Evolutionary conservation across 1,140 invertebrate genomes (phyloP), one percentile per base, ranked within the genome.

Genomic region (Rhopalosiphum padi): DNA sequence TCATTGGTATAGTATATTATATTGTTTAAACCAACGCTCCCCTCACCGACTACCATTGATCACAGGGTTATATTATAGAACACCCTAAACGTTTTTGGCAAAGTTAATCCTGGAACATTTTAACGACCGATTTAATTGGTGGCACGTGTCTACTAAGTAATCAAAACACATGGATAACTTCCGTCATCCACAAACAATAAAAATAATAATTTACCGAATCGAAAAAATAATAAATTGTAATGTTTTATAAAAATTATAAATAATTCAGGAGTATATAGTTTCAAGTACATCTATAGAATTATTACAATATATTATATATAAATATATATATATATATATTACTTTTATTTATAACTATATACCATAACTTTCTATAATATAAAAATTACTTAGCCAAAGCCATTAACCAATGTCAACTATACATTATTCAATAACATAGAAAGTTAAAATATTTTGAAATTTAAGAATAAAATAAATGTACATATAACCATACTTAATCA

Each of bases 41-140:
- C 5, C 86, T 11, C 25, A 0, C 6, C 30, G 30, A 21, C 15
- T 48, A 41, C 18, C 60, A 77, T 87, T 43, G 43, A 30, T 37
- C 30, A 87, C 41, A 30, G 85, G 25, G 43, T 21, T n/a, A 43
- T 87, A 18, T n/a, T 48, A 48, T 35, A 21, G 43, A 46, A 87
- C 30, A n/a, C 43, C 18, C 46, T 87, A 87, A 87, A 87, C 86
- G 86, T 48, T 87, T 51, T 87, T 87, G 86, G 86, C 86, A 48
- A 87, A 87, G 25, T 48, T 35, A 48, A 48, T 48, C 43, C 46
- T n/a, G 85, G 43, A 46, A n/a, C 85, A 46, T 87, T 87, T 87
- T 87, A 48, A 87, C 86, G 46, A 46, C 46, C 86, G 15, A 51
- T 87, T 51, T 48, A 87, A 51, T 87, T 87, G 86, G 30, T 21